Percentiles rank a stretch among this genome's conserved stretches.
These are phyloP conservation scores for Trachythela sp. DNA, from an alignment of 64 coral and sea anemone genomes.

Conservation along the genomic window DNA sequence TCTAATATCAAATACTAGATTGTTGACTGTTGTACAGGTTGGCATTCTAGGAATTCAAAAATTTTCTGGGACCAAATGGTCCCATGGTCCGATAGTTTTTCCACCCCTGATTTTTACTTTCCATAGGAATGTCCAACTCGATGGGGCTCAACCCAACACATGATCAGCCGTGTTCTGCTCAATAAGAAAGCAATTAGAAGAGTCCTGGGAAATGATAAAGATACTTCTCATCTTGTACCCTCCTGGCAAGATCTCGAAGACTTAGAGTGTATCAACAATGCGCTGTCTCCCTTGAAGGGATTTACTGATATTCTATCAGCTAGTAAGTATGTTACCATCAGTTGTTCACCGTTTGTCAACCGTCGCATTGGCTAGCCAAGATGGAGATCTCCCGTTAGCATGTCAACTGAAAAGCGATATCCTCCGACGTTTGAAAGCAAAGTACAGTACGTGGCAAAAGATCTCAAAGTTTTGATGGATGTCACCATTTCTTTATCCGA, in stretches of 20 bases:
- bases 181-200: not conserved
- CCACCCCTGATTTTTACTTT: not conserved
- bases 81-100: too few species aligned
- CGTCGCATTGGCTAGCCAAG: not conserved
- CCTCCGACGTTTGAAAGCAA: not conserved
- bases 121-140: not conserved
- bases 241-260: not conserved
- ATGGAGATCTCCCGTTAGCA: not conserved
- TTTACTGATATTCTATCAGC: not conserved
- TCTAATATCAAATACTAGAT: too few species aligned
- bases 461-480: too few species aligned
- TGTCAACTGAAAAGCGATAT: slow-evolving; percentile 4
- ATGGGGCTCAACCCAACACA: not conserved
- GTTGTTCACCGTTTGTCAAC: not conserved
- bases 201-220: not conserved
- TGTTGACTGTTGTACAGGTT: not conserved
- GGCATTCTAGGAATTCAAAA: too few species aligned
- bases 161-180: not conserved
- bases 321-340: not conserved
- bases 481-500: too few species aligned
- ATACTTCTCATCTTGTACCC: not conserved
- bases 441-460: too few species aligned
- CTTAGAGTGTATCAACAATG: not conserved
- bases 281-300: not conserved
- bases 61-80: too few species aligned